Evolutionary conservation across 2,113 vertebrate species (phyloP).

Genomic region (mouse (Mus musculus)): GRCm39 chr9:87202501-87203000

Average conservation of each 20-base stretch:
- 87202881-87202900: not conserved
- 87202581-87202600: not conserved
- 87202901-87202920: no score
- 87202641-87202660: not conserved
- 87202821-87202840: not conserved
- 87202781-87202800: not conserved
- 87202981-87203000: no score
- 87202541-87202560: constrained; percentile 13
- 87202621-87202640: constrained; percentile 1
- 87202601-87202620: not conserved
- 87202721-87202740: not conserved
- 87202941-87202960: no score
- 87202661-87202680: constrained; percentile 48
- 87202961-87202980: not conserved
- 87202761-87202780: not conserved
- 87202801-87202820: not conserved
- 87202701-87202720: constrained; percentile 23
- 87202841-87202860: not conserved
- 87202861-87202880: not conserved
- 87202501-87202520: not conserved
- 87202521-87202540: constrained; percentile 9
- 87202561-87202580: not conserved
- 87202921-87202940: no score
- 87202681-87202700: constrained; percentile 31
- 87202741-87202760: not conserved